Percentiles rank a stretch among this genome's conserved stretches.
Evolutionary conservation across 2,888 invertebrate species (phyloP).

Genomic region (Nomada hirtipes): DNA sequence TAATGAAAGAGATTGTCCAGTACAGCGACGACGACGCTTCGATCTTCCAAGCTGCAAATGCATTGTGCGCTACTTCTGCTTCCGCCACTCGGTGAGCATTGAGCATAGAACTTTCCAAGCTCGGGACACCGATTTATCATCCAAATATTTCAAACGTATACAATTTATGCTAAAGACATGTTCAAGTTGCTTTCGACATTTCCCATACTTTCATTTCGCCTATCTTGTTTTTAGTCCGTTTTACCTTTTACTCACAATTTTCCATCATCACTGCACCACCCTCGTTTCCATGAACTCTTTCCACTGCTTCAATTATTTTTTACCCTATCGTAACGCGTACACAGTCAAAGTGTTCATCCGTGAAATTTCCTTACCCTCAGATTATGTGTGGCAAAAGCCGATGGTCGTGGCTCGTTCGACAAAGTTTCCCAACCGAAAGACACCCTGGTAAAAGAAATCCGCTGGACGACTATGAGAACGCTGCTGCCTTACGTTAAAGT

Average conservation of each 20-base stretch:
- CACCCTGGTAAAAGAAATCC: slow-evolving; percentile 33
- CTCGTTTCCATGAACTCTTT: too few species aligned
- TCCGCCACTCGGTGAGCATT: slow-evolving; percentile 56
- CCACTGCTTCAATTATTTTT: too few species aligned
- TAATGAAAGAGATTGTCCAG: slow-evolving; percentile 60
- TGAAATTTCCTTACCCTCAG: slow-evolving; percentile 30
- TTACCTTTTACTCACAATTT: too few species aligned
- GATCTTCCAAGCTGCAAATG: slow-evolving; percentile 35
- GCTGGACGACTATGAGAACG: slow-evolving; percentile 40
- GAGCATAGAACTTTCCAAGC: background rate
- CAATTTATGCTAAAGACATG: too few species aligned
- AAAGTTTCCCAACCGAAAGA: background rate
- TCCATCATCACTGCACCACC: too few species aligned
- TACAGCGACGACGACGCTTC: slow-evolving; percentile 51
- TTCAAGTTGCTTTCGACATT: too few species aligned
- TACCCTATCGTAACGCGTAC: too few species aligned
- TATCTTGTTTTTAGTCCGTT: too few species aligned
- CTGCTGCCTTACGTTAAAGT: slow-evolving; percentile 62
- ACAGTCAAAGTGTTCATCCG: background rate
- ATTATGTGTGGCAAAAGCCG: slow-evolving; percentile 31
- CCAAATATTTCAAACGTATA: too few species aligned
- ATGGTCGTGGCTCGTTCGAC: background rate
- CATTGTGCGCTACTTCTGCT: slow-evolving; percentile 61
- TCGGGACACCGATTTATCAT: too few species aligned
- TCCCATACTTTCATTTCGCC: too few species aligned